Conservation (phyloP, 2,797 vertebrate genomes). For the Hypotaenidia philippensis region DNA sequence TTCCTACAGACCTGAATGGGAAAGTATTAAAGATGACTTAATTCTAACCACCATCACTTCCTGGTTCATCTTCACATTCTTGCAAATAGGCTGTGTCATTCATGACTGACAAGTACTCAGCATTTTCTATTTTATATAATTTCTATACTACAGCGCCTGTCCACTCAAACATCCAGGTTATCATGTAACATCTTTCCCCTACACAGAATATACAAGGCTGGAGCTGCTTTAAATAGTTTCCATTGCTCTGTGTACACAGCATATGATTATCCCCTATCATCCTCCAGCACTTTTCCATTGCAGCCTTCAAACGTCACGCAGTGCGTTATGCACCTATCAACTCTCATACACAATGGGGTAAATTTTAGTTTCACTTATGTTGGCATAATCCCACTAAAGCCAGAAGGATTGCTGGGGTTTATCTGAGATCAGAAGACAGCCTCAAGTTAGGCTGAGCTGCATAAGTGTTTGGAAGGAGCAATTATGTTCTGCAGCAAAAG, state of each 20-base stretch:
- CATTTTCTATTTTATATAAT: not conserved
- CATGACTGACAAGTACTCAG: not conserved
- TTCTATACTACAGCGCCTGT: not conserved
- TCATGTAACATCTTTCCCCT: not conserved
- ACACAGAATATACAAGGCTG: not conserved
- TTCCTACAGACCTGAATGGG: not conserved
- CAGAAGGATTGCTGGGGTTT: conserved; percentile 59
- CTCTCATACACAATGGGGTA: not conserved
- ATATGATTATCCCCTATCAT: not conserved
- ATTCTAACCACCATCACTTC: not conserved
- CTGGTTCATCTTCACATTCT: not conserved
- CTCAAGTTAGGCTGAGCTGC: conserved; percentile 34
- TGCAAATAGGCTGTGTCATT: not conserved
- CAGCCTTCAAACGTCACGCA: not conserved
- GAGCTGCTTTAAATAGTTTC: conserved; percentile 63
- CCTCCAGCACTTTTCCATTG: conserved; percentile 55
- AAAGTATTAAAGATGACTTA: not conserved
- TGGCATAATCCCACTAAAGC: conserved; percentile 61
- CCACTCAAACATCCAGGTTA: not conserved
- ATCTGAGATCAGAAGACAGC: conserved; percentile 56
- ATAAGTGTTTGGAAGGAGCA: conserved; percentile 24
- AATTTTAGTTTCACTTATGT: conserved; percentile 46
- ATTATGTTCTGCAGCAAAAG: conserved; percentile 1
- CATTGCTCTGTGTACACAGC: not conserved
- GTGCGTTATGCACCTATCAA: conserved; percentile 19